Percentiles rank a stretch among this genome's conserved stretches.
Evolutionary conservation across 2,888 invertebrate genomes (phyloP).

Genomic region (Lasioglossum vierecki): DNA sequence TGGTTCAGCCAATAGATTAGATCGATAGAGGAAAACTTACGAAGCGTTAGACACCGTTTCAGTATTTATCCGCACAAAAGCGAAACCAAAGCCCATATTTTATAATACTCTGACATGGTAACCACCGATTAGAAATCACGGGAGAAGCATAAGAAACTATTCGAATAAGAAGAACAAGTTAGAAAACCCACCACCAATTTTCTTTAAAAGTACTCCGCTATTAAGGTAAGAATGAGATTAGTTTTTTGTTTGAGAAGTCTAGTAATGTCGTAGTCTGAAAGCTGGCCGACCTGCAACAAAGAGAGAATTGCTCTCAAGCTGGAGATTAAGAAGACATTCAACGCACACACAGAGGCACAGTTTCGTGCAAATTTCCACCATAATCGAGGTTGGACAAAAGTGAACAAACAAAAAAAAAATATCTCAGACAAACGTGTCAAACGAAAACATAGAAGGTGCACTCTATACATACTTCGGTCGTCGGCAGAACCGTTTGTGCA

Average conservation of each 20-base stretch:
- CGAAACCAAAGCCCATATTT: slow-evolving; percentile 46
- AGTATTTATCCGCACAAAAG: slow-evolving; percentile 42
- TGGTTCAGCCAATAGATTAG: slow-evolving; percentile 19
- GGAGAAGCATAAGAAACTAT: slow-evolving; percentile 41
- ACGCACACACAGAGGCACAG: slow-evolving; percentile 58
- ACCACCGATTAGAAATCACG: slow-evolving; percentile 42
- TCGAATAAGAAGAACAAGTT: slow-evolving; percentile 67
- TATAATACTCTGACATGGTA: slow-evolving; percentile 61
- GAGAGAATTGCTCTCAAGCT: slow-evolving; percentile 82
- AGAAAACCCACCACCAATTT: slow-evolving; percentile 80
- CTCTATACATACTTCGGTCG: slow-evolving; percentile 34
- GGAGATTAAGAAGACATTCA: slow-evolving; percentile 70
- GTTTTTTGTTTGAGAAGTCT: slow-evolving; percentile 81
- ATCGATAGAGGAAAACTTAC: slow-evolving; percentile 32
- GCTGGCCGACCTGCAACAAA: slow-evolving; percentile 85
- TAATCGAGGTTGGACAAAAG: slow-evolving; percentile 27
- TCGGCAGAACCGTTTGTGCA: slow-evolving; percentile 43
- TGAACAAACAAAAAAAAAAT: slow-evolving; percentile 7
- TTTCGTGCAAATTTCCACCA: slow-evolving; percentile 54
- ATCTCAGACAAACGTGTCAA: slow-evolving; percentile 30
- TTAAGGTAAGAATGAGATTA: slow-evolving; percentile 79
- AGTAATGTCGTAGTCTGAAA: slow-evolving; percentile 85
- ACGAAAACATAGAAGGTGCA: slow-evolving; percentile 53
- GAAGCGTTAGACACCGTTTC: slow-evolving; percentile 50
- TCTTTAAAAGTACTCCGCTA: slow-evolving; percentile 74